Evolutionary conservation across 2,113 vertebrate genomes (phyloP).

Genomic region (Chunga burmeisteri): DNA sequence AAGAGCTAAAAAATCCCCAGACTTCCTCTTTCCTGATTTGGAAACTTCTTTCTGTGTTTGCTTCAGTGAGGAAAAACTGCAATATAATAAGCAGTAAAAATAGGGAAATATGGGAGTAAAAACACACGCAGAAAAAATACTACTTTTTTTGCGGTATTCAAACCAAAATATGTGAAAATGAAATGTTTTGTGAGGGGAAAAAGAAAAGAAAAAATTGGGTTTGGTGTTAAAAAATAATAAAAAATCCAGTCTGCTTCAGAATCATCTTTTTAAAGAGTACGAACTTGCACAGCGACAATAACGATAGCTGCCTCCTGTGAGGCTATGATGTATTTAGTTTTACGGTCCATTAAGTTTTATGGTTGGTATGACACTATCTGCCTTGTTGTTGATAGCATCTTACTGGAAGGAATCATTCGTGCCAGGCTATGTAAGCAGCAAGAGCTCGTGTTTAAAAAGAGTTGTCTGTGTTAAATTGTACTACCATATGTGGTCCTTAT

Average conservation of each 20-base stretch:
- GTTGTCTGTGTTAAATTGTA: neutral
- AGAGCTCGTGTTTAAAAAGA: neutral
- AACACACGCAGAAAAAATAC: neutral
- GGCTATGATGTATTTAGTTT: neutral
- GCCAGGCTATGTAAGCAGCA: neutral
- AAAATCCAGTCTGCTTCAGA: neutral
- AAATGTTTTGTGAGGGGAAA: neutral
- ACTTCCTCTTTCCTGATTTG: neutral
- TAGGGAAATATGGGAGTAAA: neutral
- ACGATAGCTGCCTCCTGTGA: neutral
- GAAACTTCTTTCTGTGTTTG: neutral
- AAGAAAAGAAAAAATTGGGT: neutral
- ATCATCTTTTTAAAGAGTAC: neutral
- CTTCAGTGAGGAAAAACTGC: neutral
- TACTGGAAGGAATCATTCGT: neutral
- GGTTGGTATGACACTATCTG: neutral
- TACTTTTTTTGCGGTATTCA: neutral
- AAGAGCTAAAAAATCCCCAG: neutral
- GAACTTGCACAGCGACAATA: neutral
- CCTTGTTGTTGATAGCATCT: neutral
- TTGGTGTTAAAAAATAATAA: neutral
- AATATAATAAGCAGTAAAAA: neutral
- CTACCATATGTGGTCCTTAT: accelerated
- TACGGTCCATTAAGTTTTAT: neutral
- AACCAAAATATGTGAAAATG: neutral